These are phyloP conservation scores for Amia ocellicauda DNA, from an alignment of 2,113 vertebrate genomes.

Conservation along the genomic window DNA sequence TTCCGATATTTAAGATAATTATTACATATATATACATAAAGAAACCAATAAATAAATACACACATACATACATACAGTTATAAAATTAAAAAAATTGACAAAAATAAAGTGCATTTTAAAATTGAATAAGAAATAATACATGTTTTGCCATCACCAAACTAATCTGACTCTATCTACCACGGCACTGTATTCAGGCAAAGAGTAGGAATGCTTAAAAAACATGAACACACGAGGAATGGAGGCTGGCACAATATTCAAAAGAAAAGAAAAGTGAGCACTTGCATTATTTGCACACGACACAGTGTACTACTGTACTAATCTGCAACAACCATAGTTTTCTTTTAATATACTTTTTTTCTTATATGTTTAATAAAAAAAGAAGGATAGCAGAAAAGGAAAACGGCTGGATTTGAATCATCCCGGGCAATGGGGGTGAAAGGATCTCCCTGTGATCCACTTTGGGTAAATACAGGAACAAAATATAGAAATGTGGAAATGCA, in stretches of 20 bases:
- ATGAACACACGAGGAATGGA: too few species aligned
- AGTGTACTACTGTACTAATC: constrained; percentile 30
- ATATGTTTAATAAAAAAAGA: too few species aligned
- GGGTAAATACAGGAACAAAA: too few species aligned
- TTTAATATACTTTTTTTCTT: not conserved
- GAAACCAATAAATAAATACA: constrained; percentile 37
- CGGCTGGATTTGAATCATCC: too few species aligned
- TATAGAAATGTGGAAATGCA: too few species aligned
- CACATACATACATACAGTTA: constrained; percentile 29
- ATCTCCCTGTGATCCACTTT: too few species aligned
- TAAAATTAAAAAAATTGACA: constrained; percentile 31
- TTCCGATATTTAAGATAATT: constrained; percentile 13
- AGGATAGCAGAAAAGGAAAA: too few species aligned
- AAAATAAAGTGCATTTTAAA: constrained; percentile 63
- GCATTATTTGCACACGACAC: constrained; percentile 21
- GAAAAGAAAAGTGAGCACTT: constrained; percentile 16
- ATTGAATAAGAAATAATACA: constrained; percentile 24
- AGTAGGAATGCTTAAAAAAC: too few species aligned
- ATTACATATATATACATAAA: not conserved
- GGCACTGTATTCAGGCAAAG: too few species aligned
- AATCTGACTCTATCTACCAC: too few species aligned
- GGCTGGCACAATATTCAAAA: constrained; percentile 1
- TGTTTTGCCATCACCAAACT: constrained; percentile 23
- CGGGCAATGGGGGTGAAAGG: too few species aligned
- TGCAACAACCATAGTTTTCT: constrained; percentile 18